phyloP scores from a whole-genome alignment of 2,888 invertebrate species.

The Saturnia pavonia region DNA sequence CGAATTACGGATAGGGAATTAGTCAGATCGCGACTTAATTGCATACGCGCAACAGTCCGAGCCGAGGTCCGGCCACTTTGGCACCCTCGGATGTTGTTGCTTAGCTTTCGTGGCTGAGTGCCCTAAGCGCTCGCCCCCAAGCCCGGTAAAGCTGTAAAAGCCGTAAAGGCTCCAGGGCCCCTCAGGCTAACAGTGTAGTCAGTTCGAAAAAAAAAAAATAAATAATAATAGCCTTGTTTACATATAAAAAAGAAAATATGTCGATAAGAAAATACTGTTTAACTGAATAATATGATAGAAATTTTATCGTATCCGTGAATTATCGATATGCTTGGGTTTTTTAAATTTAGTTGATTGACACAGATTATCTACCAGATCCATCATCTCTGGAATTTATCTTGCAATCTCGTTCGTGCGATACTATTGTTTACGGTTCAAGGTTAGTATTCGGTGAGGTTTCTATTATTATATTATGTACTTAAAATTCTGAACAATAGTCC shows the following conservation, averaged over 20 bases:
- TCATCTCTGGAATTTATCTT: not conserved
- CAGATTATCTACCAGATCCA: not conserved
- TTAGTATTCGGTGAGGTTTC: not conserved
- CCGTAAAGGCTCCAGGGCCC: too few species aligned
- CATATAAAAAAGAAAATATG: not conserved
- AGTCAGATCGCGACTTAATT: too few species aligned
- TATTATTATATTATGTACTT: not conserved
- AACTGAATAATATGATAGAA: not conserved
- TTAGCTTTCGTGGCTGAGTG: too few species aligned
- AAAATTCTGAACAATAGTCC: not conserved
- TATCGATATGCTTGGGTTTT: constrained; percentile 9
- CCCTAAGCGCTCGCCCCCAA: too few species aligned
- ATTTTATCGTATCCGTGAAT: not conserved
- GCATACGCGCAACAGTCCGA: too few species aligned
- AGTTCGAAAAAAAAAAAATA: too few species aligned
- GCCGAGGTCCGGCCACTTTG: too few species aligned
- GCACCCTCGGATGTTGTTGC: too few species aligned
- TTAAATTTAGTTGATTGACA: not conserved
- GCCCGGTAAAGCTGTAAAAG: too few species aligned
- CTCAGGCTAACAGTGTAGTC: too few species aligned
- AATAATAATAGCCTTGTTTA: too few species aligned
- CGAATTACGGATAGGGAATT: too few species aligned
- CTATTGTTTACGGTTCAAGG: constrained; percentile 7
- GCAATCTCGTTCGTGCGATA: not conserved
- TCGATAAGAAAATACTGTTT: not conserved